Evolutionary conservation across 2,113 vertebrate genomes (phyloP).

Genomic region (Vombatus ursinus): DNA sequence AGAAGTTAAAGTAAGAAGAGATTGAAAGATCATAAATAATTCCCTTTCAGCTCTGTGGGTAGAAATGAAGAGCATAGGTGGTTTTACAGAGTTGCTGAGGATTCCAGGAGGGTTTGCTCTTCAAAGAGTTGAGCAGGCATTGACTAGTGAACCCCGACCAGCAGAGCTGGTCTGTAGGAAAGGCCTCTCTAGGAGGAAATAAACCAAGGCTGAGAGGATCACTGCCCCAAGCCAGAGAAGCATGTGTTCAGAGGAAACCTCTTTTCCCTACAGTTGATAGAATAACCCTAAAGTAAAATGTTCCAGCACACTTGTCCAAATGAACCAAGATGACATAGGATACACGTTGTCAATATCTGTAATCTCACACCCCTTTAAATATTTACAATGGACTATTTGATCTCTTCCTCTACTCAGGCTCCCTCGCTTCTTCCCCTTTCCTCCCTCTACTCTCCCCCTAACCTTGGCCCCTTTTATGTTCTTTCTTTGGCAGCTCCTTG

Average conservation of each 20-base stretch:
- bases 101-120: not conserved
- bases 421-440: not conserved
- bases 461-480: not conserved
- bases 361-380: constrained; percentile 84
- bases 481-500: constrained; percentile 56
- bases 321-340: constrained; percentile 65
- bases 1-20: not conserved
- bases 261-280: constrained; percentile 40
- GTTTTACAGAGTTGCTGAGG: not conserved
- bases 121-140: not conserved
- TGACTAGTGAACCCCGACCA: not conserved
- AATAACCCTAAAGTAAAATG: constrained; percentile 24
- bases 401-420: constrained; percentile 76
- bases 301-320: constrained; percentile 40
- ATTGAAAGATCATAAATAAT: rapidly evolving
- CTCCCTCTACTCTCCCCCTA: not conserved
- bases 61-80: not conserved
- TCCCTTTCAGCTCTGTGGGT: not conserved
- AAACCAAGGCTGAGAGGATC: not conserved
- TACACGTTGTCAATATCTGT: constrained; percentile 74
- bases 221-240: not conserved
- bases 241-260: not conserved
- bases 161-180: not conserved
- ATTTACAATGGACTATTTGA: constrained; percentile 80
- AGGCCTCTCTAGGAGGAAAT: not conserved